Evolutionary conservation across 2,797 vertebrate genomes (phyloP), one percentile per base, ranked within the genome.

Genomic region (Artibeus jamaicensis): DNA sequence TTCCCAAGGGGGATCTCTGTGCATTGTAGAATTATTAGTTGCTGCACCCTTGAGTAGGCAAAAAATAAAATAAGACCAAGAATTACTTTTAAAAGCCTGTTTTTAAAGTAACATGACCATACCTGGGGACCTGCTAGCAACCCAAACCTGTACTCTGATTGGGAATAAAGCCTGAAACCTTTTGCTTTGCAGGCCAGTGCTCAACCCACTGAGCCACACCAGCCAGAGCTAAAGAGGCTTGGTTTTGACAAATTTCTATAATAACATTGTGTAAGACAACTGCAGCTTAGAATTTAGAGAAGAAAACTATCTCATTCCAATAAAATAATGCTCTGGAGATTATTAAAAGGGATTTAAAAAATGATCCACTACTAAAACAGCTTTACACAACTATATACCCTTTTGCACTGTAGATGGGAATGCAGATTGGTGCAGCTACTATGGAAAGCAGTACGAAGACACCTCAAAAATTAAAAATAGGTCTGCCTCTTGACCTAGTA

Each of bases 221-320:
- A 29, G 57, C 26, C 59, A 16, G 32, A 29, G 62, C 14, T 39
- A 21, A 81, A 92, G 37, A 73, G 6, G 4, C 3, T 57, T 62
- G 16, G 24, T 74, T 53, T 15, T 57, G 34, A 70, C 22, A 78
- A n/a, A 86, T 87, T 83, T 91, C 59, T 44, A 34, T 48, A 59
- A 26, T 50, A 74, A 70, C 3, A 32, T 53, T 59, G 6, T 73
- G 22, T n/a, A 65, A 86, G 79, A 73, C 15, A 85, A 53, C 34
- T 87, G 82, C 18, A 70, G 34, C 53, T 95, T 95, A 95, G 93
- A 86, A 88, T 68, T 65, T 55, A 62, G 39, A 32, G 9, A 79
- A 92, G 32, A 67, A 79, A 84, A 87, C 42, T 34, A n/a, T 32
- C 73, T 86, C 42, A 46, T 93, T 46, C 29, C 24, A 70, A 53